Conservation (phyloP, 2,797 vertebrate genomes). For the Cyclura pinguis region DNA sequence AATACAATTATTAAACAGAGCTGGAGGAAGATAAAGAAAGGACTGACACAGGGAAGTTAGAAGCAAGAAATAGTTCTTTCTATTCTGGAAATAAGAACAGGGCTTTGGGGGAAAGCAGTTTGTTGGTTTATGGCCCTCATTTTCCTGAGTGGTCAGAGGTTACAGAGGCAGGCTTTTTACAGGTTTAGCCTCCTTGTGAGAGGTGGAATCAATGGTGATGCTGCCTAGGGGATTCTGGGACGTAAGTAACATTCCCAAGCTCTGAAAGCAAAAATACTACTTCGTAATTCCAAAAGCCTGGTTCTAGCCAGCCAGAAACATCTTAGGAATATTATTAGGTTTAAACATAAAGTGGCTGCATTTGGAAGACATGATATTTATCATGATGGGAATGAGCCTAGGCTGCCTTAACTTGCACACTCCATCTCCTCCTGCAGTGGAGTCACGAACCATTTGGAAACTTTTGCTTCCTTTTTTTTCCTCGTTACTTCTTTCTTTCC, state of each 20-base stretch:
- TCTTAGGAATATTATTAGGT: not conserved
- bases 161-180: not conserved
- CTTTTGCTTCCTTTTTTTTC: not conserved
- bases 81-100: not conserved
- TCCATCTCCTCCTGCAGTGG: too few relatives aligned
- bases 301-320: not conserved
- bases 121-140: accelerated
- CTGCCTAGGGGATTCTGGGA: too few relatives aligned
- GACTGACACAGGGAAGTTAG: accelerated
- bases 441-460: not conserved
- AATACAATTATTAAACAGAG: constrained; percentile 17
- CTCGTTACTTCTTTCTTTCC: too few relatives aligned
- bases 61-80: not conserved
- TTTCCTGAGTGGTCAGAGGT: not conserved
- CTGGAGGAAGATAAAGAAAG: not conserved
- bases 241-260: too few relatives aligned
- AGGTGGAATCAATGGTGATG: too few relatives aligned
- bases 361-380: not conserved
- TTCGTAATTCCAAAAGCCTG: not conserved
- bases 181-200: not conserved
- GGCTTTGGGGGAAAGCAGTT: not conserved
- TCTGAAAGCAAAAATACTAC: not conserved
- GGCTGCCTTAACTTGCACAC: too few relatives aligned
- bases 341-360: not conserved
- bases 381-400: too few relatives aligned